phyloP scores from a whole-genome alignment of 2,797 vertebrate genomes.

The Clamator glandarius region DNA sequence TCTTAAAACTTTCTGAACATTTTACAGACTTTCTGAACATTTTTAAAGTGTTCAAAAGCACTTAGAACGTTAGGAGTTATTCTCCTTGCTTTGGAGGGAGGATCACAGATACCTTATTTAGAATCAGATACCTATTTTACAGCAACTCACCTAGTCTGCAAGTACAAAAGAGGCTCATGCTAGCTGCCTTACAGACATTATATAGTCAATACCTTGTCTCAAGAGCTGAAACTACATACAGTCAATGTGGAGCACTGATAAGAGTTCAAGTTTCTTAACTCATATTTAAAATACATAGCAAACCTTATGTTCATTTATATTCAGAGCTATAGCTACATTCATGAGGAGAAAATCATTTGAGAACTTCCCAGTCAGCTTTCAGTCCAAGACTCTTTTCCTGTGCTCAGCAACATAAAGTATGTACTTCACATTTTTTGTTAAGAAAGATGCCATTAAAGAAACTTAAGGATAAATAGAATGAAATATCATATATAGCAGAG shows the following conservation, averaged over 20 bases:
- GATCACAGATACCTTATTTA: not conserved
- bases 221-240: not conserved
- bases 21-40: not conserved
- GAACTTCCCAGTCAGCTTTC: not conserved
- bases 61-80: not conserved
- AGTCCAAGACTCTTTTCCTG: not conserved
- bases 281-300: accelerated
- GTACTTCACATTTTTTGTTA: not conserved
- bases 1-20: constrained; percentile 36
- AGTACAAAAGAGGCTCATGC: not conserved
- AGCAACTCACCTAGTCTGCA: not conserved
- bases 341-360: not conserved
- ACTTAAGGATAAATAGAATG: not conserved
- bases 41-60: constrained; percentile 16
- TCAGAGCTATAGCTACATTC: not conserved
- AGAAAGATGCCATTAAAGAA: not conserved
- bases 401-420: accelerated
- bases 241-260: not conserved
- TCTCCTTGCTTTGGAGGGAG: not conserved
- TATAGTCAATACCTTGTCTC: not conserved
- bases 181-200: not conserved
- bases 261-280: not conserved
- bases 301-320: not conserved
- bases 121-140: not conserved
- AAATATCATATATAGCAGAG: not conserved